Conservation (phyloP, 2,113 vertebrate species). For the Pluvianellus socialis region DNA sequence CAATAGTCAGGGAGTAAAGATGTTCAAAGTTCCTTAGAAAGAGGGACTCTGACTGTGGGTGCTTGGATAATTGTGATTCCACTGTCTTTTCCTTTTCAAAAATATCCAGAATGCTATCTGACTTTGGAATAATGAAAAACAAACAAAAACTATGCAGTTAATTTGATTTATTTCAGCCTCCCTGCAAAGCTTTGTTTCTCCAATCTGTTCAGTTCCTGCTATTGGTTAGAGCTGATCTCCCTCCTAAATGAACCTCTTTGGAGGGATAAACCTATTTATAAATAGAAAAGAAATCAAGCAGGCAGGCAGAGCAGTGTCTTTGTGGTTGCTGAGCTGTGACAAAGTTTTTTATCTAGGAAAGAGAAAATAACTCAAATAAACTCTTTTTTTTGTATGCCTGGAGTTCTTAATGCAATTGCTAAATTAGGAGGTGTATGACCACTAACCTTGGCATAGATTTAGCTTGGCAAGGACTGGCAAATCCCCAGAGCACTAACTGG, state of each 20-base stretch:
- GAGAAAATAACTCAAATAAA: neutral
- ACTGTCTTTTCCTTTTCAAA: neutral
- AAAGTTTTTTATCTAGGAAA: neutral
- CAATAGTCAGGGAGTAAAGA: neutral
- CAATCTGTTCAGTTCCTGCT: neutral
- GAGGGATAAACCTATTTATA: neutral
- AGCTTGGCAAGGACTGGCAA: neutral
- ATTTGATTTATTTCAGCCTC: constrained; percentile 30
- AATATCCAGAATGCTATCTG: neutral
- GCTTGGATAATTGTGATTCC: neutral
- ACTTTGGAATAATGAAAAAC: neutral
- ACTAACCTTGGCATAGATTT: neutral
- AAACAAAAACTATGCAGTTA: neutral
- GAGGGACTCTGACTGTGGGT: neutral
- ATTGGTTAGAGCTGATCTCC: neutral
- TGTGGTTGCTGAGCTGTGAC: neutral
- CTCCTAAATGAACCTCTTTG: neutral
- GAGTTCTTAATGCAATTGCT: neutral
- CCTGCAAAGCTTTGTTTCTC: neutral
- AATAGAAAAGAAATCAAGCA: constrained; percentile 38
- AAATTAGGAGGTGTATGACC: neutral
- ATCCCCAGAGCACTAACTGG: neutral
- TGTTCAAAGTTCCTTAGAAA: neutral
- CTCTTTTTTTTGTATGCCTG: neutral
- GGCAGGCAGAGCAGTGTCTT: neutral